phyloP scores from a whole-genome alignment of 64 coral and sea anemone genomes.

The Porites lutea region DNA sequence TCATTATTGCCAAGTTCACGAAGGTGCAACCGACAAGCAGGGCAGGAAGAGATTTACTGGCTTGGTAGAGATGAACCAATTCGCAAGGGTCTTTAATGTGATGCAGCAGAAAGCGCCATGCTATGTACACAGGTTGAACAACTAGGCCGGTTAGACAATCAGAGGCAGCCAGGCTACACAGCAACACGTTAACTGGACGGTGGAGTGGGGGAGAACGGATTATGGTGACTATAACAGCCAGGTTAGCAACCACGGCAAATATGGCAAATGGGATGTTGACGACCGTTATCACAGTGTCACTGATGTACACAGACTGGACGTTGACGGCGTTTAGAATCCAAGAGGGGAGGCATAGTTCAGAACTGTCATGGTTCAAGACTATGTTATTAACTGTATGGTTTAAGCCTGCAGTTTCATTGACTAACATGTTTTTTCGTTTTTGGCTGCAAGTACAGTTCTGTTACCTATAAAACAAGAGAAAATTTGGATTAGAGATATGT shows the following conservation, averaged over 20 bases:
- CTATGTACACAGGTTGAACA: no score
- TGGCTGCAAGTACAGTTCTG: no score
- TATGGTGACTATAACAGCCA: conserved; percentile 10
- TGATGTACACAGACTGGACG: not conserved
- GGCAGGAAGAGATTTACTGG: no score
- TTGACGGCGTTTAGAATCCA: not conserved
- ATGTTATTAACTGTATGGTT: not conserved
- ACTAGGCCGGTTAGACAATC: not conserved
- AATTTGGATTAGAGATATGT: no score
- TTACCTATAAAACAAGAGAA: no score
- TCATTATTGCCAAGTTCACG: no score
- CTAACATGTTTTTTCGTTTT: not conserved
- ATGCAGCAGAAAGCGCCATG: no score
- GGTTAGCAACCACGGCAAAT: not conserved
- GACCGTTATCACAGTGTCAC: not conserved
- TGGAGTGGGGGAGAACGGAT: conserved; percentile 7
- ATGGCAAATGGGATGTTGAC: not conserved
- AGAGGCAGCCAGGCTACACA: conserved; percentile 10
- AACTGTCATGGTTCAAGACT: not conserved
- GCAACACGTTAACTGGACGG: not conserved
- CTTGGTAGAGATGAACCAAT: no score
- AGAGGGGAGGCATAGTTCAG: not conserved
- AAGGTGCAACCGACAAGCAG: no score
- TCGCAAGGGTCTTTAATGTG: no score
- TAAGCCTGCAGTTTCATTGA: not conserved